phyloP scores from a whole-genome alignment of 2,797 vertebrate species.

The Muscicapa striata region DNA sequence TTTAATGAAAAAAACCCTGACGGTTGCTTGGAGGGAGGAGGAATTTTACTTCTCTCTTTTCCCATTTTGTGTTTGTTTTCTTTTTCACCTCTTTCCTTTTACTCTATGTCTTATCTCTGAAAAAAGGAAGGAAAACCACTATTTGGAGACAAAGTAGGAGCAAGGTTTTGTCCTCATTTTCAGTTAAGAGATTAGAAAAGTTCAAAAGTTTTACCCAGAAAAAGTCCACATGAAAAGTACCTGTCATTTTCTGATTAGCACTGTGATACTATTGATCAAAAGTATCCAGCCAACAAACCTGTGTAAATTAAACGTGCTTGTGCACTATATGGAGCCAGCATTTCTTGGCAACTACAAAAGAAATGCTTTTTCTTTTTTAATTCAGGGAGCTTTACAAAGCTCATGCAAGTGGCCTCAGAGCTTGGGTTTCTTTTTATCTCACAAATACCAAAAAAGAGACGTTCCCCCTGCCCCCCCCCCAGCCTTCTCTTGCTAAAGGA shows the following conservation, averaged over 20 bases:
- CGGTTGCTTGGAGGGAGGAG: background rate
- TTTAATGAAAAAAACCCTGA: background rate
- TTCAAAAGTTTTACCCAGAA: background rate
- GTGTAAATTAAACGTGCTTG: background rate
- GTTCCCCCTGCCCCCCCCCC: background rate
- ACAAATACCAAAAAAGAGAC: background rate
- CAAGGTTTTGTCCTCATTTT: background rate
- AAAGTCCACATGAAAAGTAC: background rate
- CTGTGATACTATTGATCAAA: background rate
- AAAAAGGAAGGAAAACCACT: background rate
- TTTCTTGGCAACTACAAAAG: background rate
- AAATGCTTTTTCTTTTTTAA: background rate
- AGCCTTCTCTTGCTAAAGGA: background rate
- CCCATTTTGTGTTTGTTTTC: background rate
- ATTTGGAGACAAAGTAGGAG: background rate
- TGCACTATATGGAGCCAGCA: background rate
- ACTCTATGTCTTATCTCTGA: background rate
- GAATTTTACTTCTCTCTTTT: background rate
- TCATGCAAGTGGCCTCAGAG: constrained; percentile 3
- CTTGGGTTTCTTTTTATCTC: constrained; percentile 13
- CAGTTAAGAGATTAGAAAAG: background rate
- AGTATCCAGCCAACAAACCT: background rate
- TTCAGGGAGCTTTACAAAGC: constrained; percentile 1
- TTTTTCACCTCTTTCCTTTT: background rate
- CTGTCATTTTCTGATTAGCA: constrained; percentile 26